phyloP scores from a whole-genome alignment of 2,797 vertebrate genomes.

The Notolabrus celidotus region DNA sequence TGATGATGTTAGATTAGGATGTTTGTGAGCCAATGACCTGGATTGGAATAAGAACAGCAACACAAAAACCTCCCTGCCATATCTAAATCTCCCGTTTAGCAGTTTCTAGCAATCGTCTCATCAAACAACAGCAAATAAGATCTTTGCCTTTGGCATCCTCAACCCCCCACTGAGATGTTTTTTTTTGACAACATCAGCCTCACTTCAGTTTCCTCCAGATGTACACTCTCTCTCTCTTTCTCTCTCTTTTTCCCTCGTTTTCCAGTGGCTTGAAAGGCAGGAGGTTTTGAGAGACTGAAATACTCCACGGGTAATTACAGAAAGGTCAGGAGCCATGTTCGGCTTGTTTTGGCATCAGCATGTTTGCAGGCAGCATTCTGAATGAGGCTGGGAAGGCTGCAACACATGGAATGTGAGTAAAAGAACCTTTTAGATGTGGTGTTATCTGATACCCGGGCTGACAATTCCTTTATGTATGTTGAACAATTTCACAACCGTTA shows the following conservation, averaged over 20 bases:
- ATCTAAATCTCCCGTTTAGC: slow-evolving; percentile 39
- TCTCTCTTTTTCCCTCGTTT: too few species aligned
- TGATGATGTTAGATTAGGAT: too few species aligned
- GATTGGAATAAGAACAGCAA: slow-evolving; percentile 8
- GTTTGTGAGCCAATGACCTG: slow-evolving; percentile 14
- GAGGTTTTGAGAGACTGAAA: slow-evolving; percentile 55
- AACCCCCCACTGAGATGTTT: slow-evolving; percentile 46
- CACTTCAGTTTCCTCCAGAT: slow-evolving; percentile 40
- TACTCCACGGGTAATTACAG: slow-evolving; percentile 70
- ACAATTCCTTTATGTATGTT: neutral
- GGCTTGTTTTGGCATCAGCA: slow-evolving; percentile 66
- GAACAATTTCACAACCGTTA: too few species aligned
- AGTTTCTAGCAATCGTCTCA: slow-evolving; percentile 29
- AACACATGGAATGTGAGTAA: slow-evolving; percentile 19
- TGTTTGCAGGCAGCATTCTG: slow-evolving; percentile 50
- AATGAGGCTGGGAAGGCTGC: slow-evolving; percentile 23
- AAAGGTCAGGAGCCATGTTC: slow-evolving; percentile 76
- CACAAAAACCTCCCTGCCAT: neutral
- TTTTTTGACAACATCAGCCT: slow-evolving; percentile 26
- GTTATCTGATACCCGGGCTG: slow-evolving; percentile 14
- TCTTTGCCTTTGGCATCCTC: slow-evolving; percentile 45
- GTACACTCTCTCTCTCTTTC: slow-evolving; percentile 10
- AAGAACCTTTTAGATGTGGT: slow-evolving; percentile 27
- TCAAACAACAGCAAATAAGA: slow-evolving; percentile 49
- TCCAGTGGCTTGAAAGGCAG: slow-evolving; percentile 43